phyloP scores from a whole-genome alignment of 1,140 invertebrate species.

The Rhopalosiphum padi region DNA sequence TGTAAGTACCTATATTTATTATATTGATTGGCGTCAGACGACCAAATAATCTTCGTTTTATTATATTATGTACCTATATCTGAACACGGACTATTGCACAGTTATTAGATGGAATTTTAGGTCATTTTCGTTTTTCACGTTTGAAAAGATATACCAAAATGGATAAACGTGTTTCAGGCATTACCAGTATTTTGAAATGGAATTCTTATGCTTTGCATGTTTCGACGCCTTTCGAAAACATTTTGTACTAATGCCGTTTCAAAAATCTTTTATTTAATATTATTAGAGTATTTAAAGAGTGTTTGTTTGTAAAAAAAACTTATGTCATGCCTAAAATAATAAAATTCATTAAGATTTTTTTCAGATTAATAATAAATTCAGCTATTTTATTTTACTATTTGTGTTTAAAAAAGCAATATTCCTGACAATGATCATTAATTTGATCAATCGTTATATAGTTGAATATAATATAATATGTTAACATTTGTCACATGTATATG shows the following conservation, averaged over 20 bases:
- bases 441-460: not conserved
- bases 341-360: not conserved
- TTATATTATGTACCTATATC: not conserved
- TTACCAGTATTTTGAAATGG: not conserved
- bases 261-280: not conserved
- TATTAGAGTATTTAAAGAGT: not conserved
- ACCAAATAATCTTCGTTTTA: not conserved
- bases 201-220: not conserved
- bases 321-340: not conserved
- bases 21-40: not conserved
- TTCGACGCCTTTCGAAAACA: not conserved
- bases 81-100: not conserved
- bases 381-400: not conserved
- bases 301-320: not conserved
- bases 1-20: not conserved
- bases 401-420: not conserved
- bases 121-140: not conserved
- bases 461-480: not conserved
- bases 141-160: not conserved
- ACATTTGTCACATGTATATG: not conserved
- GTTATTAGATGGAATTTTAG: not conserved
- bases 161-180: not conserved
- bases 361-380: not conserved
- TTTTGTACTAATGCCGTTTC: not conserved
- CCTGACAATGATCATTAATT: not conserved